Evolutionary conservation across 2,888 invertebrate genomes (phyloP), one percentile per base, ranked within the genome.

Genomic region (Patella caerulea): DNA sequence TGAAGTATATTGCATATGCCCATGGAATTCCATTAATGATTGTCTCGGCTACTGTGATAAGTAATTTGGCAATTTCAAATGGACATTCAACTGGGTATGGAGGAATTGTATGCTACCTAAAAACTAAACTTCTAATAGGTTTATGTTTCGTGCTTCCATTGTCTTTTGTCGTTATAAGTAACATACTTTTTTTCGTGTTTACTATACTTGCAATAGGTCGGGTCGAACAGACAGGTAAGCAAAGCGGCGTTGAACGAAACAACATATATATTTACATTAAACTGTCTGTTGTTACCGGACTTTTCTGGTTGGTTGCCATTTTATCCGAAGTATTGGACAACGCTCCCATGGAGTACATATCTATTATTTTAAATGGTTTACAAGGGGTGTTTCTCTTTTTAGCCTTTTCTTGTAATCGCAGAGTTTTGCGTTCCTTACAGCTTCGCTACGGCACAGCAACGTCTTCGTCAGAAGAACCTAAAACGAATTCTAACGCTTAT

Each of bases 251-350:
- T 5, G 83, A 84, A 14, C 80, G 83, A 29, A 59, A 78, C 12
- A 81, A 85, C 34, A 79, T 86, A 11, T 78, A 79, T 9, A 75
- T 86, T 9, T 88, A 86, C 73, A 54, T 84, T 3, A 84, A 85
- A 71, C 79, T 88, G 55, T 86, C 84, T 71, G 79, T 83, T 5
- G 75, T 88, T 19, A 84, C 86, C 7, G 87, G 88, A 1, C 53
- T 86, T n/a, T 82, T 85, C 29, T 88, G 88, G 88, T 72, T 85
- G 15, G 79, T 87, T 5, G 85, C 84, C 12, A 79, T 88, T 15
- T 74, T 88, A 5, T 83, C 85, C 56, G 83, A 83, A 2, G 71
- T 85, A 24, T 79, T 86, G 3, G 80, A 83, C 2, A 73, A 83
- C 34, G 79, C 81, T 2, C 73, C 80, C 9, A 82, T 88, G 45